phyloP scores from a whole-genome alignment of 2,113 vertebrate genomes.

The Bubo bubo region DNA sequence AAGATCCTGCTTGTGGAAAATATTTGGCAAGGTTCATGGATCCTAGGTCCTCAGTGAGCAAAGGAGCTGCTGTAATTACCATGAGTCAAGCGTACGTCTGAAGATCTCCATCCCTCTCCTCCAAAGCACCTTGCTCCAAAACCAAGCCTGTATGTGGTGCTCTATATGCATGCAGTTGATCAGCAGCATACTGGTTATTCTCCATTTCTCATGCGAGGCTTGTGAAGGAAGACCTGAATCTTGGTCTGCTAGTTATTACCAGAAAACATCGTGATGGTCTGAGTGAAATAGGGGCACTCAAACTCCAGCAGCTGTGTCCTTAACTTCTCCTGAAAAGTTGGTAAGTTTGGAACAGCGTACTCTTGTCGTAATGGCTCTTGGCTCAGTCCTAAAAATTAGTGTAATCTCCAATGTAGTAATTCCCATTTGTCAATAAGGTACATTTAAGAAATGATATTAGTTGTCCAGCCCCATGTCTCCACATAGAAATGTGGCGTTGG shows the following conservation, averaged over 20 bases:
- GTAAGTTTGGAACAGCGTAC: too few relatives aligned
- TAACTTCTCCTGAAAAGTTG: neutral
- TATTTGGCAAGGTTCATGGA: neutral
- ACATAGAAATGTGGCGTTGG: fast-evolving
- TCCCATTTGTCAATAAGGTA: neutral
- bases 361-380: neutral
- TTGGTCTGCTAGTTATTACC: neutral
- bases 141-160: neutral
- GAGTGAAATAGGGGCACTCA: neutral
- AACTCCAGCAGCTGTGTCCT: neutral
- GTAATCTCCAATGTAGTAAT: neutral
- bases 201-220: fast-evolving
- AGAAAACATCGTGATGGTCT: neutral
- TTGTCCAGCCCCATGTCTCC: too few relatives aligned
- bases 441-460: neutral
- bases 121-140: fast-evolving
- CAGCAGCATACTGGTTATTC: neutral
- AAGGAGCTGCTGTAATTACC: neutral
- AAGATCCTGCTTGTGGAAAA: neutral
- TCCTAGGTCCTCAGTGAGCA: neutral
- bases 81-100: too few relatives aligned
- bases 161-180: fast-evolving
- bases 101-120: neutral
- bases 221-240: neutral
- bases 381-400: neutral